phyloP scores from a whole-genome alignment of 2,888 invertebrate genomes.

The Platycheirus rosarum region DNA sequence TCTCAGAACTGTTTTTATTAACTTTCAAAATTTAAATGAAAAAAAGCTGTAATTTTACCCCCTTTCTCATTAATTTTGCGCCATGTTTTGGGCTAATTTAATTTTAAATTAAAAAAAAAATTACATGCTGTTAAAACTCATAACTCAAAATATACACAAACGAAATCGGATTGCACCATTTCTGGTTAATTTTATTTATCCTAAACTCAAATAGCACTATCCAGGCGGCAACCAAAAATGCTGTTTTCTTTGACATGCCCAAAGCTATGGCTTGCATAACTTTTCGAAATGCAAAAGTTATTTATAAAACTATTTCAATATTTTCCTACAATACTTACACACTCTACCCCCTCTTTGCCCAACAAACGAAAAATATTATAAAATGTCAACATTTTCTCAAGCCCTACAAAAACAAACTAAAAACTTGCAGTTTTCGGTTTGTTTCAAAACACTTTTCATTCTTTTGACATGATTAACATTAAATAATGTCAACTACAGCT shows the following conservation, averaged over 20 bases:
- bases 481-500: conserved; percentile 37
- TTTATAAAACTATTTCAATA: conserved; percentile 32
- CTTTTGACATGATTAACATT: conserved; percentile 39
- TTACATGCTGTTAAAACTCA: no score
- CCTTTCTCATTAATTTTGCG: no score
- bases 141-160: background rate
- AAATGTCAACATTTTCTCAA: conserved; percentile 21
- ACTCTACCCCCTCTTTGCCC: background rate
- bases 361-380: background rate
- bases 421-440: conserved; percentile 9
- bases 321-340: background rate
- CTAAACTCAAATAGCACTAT: background rate
- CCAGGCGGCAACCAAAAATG: background rate
- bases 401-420: background rate
- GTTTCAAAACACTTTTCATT: conserved; percentile 18
- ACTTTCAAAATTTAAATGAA: no score
- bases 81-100: no score
- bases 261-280: conserved; percentile 22
- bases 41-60: no score
- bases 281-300: conserved; percentile 19
- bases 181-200: background rate
- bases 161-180: background rate
- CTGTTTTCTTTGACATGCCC: conserved; percentile 12
- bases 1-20: no score
- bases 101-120: no score